Percentiles rank a stretch among this genome's conserved stretches.
These are phyloP conservation scores for Fratercula arctica DNA, from an alignment of 2,797 vertebrate genomes.

Conservation along the genomic window DNA sequence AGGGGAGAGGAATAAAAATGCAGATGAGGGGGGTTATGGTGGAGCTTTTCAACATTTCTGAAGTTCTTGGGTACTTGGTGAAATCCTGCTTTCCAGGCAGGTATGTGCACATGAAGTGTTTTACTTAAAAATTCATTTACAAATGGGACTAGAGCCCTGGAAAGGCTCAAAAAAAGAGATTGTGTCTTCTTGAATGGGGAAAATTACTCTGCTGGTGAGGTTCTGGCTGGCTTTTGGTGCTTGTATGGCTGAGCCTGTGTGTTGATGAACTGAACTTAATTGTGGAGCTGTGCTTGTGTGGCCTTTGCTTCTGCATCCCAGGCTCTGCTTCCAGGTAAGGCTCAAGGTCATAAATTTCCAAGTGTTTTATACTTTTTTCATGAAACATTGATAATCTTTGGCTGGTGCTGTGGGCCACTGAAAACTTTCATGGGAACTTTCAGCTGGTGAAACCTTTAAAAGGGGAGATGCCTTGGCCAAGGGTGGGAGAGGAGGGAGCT, in stretches of 20 bases:
- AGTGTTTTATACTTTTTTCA: neutral
- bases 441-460: neutral
- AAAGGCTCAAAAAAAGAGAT: neutral
- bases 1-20: neutral
- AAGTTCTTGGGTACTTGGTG: neutral
- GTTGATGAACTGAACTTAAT: neutral
- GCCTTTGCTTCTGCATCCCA: neutral
- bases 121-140: neutral
- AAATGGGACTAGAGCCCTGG: neutral
- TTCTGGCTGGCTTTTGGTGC: neutral
- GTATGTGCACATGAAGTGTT: neutral
- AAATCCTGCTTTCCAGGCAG: neutral
- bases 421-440: neutral
- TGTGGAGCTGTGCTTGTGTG: neutral
- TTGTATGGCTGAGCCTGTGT: neutral
- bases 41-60: neutral
- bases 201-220: no score
- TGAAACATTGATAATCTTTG: neutral
- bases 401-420: fast-evolving
- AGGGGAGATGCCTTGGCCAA: neutral
- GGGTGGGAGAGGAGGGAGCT: neutral
- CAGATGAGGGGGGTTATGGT: neutral
- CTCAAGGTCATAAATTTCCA: neutral
- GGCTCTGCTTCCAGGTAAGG: neutral
- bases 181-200: neutral